These are phyloP conservation scores for Enhydra lutris DNA, from an alignment of 2,113 vertebrate species.

Conservation along the genomic window DNA sequence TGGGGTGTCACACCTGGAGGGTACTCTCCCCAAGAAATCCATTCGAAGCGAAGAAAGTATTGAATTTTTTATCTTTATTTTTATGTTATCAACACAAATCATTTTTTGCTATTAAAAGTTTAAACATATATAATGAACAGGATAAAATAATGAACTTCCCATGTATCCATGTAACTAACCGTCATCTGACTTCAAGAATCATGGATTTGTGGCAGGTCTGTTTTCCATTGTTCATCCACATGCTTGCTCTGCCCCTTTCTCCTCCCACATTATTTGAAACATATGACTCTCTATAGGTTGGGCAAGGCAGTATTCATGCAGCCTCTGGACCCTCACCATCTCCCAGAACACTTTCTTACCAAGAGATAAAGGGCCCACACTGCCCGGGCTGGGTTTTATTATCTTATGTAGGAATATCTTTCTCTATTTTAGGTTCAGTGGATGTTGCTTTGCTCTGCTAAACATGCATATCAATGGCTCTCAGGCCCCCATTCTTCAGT, in stretches of 20 bases:
- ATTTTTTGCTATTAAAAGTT: constrained; percentile 30
- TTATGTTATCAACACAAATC: neutral
- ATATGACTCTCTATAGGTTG: neutral
- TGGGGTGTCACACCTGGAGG: neutral
- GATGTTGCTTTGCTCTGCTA: neutral
- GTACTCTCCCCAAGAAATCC: neutral
- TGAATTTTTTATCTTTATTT: neutral
- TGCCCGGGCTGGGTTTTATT: neutral
- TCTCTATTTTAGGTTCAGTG: neutral
- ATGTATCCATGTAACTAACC: neutral
- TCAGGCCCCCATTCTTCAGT: neutral
- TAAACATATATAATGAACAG: neutral
- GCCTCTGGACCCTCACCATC: neutral
- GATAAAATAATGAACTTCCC: neutral
- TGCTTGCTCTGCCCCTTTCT: accelerated
- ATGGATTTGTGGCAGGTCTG: neutral
- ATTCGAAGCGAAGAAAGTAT: neutral
- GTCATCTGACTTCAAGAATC: neutral
- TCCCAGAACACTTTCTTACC: neutral
- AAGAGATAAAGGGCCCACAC: neutral
- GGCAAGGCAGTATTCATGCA: neutral
- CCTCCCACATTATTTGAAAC: neutral
- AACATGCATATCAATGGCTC: neutral
- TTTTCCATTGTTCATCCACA: neutral
- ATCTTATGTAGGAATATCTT: neutral